Percentiles rank a stretch among this genome's conserved stretches.
Evolutionary conservation across 2,113 vertebrate species (phyloP).

Genomic region (Garra rufa): DNA sequence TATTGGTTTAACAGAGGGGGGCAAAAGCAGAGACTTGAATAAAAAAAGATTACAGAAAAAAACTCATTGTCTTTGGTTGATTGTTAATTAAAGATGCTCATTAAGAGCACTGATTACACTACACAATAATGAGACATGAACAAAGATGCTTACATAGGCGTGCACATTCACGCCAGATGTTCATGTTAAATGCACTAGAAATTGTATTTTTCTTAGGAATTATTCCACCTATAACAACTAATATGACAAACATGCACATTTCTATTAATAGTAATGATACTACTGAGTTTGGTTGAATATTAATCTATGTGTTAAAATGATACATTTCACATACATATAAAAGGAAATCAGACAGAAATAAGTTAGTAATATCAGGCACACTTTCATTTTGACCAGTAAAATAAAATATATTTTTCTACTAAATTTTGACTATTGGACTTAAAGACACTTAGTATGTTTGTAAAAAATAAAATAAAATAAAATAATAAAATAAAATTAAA

Average conservation of each 20-base stretch:
- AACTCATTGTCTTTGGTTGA: neutral
- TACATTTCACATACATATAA: no score
- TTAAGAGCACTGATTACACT: neutral
- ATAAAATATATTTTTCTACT: no score
- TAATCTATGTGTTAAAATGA: no score
- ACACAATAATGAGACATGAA: conserved; percentile 1
- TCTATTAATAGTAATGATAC: no score
- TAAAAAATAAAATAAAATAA: no score
- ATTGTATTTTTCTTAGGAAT: neutral
- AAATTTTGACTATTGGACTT: no score
- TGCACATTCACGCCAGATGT: conserved; percentile 2
- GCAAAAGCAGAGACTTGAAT: neutral
- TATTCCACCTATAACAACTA: neutral
- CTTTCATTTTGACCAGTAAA: neutral
- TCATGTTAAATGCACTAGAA: neutral
- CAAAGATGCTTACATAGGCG: neutral
- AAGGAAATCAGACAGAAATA: neutral
- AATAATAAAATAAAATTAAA: no score
- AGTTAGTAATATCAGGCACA: neutral
- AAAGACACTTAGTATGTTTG: no score
- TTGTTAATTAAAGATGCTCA: neutral
- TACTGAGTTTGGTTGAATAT: no score
- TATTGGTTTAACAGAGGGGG: neutral
- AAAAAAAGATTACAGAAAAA: no score
- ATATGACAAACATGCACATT: neutral